Conservation (phyloP, 2,113 vertebrate genomes). For the Stegostoma tigrinum region DNA sequence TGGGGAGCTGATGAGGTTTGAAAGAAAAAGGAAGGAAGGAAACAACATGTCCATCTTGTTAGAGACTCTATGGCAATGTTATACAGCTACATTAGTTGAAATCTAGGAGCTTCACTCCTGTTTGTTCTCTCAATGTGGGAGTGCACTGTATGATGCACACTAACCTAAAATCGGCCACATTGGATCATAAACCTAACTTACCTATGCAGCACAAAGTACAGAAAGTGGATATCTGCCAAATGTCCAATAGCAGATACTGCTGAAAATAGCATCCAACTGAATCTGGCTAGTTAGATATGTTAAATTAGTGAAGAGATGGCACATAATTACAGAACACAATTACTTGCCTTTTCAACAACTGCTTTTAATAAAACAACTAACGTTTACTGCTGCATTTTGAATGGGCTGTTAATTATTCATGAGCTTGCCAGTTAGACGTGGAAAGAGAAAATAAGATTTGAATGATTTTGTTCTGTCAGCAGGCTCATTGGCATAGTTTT, state of each 20-base stretch:
- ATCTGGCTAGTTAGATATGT: neutral
- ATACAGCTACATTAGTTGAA: neutral
- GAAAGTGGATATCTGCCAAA: no score
- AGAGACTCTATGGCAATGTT: neutral
- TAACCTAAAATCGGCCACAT: neutral
- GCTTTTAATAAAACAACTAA: neutral
- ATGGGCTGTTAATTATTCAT: neutral
- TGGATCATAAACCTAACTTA: neutral
- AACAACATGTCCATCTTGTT: neutral
- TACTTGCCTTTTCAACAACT: conserved; percentile 3
- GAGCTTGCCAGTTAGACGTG: neutral
- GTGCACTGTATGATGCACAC: neutral
- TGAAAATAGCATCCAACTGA: neutral
- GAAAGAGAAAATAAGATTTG: neutral
- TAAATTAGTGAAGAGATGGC: neutral
- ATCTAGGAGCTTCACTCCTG: neutral
- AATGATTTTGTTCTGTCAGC: conserved; percentile 2
- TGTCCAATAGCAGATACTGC: conserved; percentile 22
- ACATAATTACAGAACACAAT: neutral
- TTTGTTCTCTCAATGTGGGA: neutral
- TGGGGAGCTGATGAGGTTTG: no score
- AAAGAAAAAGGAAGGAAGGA: neutral
- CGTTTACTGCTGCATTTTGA: neutral
- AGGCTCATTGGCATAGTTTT: neutral
- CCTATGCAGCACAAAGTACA: neutral